A percentile compares a stretch with the other conserved stretches of the same genome.
These are phyloP conservation scores for Lepidocyrtoides sp. DNA, from an alignment of 2,888 invertebrate genomes.

Conservation along the genomic window DNA sequence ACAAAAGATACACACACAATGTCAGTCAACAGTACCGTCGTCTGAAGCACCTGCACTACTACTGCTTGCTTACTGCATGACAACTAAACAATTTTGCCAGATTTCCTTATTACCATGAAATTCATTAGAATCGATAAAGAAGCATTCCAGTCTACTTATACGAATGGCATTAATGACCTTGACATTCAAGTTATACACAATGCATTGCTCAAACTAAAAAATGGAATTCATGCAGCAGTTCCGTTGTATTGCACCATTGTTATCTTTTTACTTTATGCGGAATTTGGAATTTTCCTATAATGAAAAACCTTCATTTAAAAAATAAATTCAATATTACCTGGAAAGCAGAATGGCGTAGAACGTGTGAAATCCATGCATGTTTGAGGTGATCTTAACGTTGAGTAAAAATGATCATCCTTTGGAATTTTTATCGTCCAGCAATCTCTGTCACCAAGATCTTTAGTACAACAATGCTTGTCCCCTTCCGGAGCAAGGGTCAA, in stretches of 20 bases:
- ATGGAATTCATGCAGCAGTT: not conserved
- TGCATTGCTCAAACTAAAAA: not conserved
- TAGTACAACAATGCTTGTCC: slow-evolving; percentile 81
- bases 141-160: too few relatives aligned
- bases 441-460: slow-evolving; percentile 77
- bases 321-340: slow-evolving; percentile 73
- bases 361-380: slow-evolving; percentile 85
- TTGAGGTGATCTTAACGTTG: slow-evolving; percentile 76
- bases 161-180: not conserved
- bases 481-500: slow-evolving; percentile 46
- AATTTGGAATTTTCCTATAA: not conserved
- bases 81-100: slow-evolving; percentile 52
- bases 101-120: slow-evolving; percentile 60
- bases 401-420: slow-evolving; percentile 82
- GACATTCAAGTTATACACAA: not conserved
- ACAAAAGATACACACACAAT: not conserved
- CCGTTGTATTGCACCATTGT: not conserved
- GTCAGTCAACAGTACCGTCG: not conserved
- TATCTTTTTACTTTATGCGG: not conserved
- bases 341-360: slow-evolving; percentile 84
- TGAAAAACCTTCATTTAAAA: not conserved
- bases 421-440: slow-evolving; percentile 83
- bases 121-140: not conserved
- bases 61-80: not conserved
- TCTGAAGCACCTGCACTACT: not conserved